Evolutionary conservation across 2,797 vertebrate genomes (phyloP).

Genomic region (Ara ararauna): DNA sequence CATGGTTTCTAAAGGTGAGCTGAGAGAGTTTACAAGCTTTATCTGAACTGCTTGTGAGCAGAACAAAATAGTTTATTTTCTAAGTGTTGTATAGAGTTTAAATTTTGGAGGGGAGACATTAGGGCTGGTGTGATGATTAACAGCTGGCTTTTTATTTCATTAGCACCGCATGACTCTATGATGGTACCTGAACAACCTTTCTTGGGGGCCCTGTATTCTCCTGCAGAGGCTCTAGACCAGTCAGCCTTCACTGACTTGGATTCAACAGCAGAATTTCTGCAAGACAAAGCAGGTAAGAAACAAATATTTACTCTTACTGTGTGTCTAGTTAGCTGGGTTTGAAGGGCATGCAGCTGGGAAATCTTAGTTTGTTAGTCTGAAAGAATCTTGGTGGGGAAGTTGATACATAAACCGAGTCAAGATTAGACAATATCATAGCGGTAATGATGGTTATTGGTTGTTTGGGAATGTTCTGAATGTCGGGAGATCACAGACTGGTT

Average conservation of each 20-base stretch:
- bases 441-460: background rate
- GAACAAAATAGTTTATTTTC: background rate
- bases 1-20: background rate
- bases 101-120: background rate
- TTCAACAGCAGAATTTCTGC: background rate
- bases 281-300: slow-evolving; percentile 56
- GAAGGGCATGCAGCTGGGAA: background rate
- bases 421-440: background rate
- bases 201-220: slow-evolving; percentile 20
- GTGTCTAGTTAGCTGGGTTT: background rate
- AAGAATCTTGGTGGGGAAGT: background rate
- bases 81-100: background rate
- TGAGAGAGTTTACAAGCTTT: background rate
- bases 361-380: rapidly evolving
- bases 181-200: slow-evolving; percentile 51
- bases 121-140: background rate
- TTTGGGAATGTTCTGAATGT: background rate
- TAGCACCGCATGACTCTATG: slow-evolving; percentile 26
- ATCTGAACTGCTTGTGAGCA: background rate
- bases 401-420: background rate
- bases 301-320: rapidly evolving
- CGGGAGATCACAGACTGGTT: background rate
- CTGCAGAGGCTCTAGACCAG: slow-evolving; percentile 9
- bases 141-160: background rate
- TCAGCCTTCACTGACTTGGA: slow-evolving; percentile 45